Conservation (phyloP, 2,113 vertebrate genomes). For the Rhynchomys soricoides region DNA sequence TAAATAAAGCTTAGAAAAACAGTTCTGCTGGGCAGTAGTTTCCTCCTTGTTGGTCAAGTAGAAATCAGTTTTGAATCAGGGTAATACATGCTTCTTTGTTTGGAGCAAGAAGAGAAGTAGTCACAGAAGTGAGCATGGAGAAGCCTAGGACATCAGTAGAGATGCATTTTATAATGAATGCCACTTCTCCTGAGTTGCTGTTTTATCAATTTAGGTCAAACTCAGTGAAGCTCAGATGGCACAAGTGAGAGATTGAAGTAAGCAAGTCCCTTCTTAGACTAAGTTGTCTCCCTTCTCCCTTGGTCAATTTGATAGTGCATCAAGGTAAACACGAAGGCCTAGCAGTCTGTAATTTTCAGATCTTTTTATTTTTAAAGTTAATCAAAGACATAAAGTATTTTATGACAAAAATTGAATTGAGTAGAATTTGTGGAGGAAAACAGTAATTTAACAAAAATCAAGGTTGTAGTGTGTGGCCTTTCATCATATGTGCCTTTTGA, state of each 20-base stretch:
- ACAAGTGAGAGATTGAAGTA: constrained; percentile 50
- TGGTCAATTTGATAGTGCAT: neutral
- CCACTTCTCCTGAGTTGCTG: neutral
- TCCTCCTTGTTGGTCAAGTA: neutral
- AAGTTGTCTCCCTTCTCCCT: neutral
- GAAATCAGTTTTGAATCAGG: neutral
- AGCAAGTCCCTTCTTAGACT: neutral
- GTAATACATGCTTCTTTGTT: neutral
- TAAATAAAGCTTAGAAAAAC: neutral
- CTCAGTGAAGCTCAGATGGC: constrained; percentile 35
- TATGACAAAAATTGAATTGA: neutral
- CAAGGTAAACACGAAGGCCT: neutral
- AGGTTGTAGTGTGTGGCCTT: accelerated
- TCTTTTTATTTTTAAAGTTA: neutral
- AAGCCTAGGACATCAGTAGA: neutral
- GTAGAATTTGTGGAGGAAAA: constrained; percentile 1
- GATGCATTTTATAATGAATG: neutral
- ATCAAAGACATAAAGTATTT: neutral
- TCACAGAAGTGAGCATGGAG: neutral
- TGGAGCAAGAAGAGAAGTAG: neutral
- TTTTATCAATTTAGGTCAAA: constrained; percentile 38
- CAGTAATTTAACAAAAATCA: neutral
- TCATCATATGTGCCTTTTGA: neutral
- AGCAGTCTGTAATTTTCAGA: neutral
- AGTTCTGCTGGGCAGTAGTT: neutral